Evolutionary conservation across 2,113 vertebrate genomes (phyloP).

Genomic region (Oxyura jamaicensis): DNA sequence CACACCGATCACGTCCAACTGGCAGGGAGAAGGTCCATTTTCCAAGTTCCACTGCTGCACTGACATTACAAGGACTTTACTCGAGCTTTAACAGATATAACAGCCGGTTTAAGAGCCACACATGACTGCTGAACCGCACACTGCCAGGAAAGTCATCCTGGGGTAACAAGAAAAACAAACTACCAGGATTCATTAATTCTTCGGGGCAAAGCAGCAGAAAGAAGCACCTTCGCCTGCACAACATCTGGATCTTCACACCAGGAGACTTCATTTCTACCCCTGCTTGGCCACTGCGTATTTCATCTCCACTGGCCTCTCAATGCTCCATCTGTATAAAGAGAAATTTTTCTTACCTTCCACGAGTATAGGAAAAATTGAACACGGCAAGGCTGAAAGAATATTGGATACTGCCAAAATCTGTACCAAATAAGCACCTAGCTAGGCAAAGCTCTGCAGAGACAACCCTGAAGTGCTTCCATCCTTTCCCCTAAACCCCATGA

Average conservation of each 20-base stretch:
- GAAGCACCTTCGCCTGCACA: neutral
- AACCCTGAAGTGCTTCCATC: neutral
- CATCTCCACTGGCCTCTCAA: neutral
- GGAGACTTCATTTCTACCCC: neutral
- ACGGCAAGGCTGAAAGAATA: neutral
- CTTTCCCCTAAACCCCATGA: neutral
- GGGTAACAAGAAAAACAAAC: neutral
- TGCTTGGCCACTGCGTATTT: too few relatives aligned
- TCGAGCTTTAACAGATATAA: neutral
- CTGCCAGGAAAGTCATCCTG: neutral
- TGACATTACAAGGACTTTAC: neutral
- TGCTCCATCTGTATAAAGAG: neutral
- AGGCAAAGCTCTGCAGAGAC: neutral
- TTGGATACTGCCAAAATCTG: neutral
- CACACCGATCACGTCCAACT: neutral
- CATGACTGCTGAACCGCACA: neutral
- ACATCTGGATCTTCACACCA: neutral
- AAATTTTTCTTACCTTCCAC: neutral
- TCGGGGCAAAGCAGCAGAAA: neutral
- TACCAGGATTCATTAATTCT: neutral
- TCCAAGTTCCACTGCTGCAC: neutral
- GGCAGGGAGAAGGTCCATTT: neutral
- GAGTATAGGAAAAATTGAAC: neutral
- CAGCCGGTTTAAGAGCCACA: neutral
- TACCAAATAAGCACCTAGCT: neutral